Conservation (phyloP, 1,140 invertebrate species). For the Zaprionus kolodkinae region DNA sequence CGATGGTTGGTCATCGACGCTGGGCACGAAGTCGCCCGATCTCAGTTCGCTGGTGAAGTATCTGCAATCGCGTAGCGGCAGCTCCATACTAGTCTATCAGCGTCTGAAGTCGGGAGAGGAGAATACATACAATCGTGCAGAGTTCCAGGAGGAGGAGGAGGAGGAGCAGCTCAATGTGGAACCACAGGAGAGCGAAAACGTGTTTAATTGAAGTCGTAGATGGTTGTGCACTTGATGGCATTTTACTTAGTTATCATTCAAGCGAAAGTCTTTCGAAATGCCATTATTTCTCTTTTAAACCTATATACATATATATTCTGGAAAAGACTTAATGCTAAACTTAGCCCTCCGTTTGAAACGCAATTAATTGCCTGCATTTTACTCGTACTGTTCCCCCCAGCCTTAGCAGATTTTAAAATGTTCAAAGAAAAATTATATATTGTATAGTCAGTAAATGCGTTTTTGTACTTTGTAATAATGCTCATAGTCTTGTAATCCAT, state of each 20-base stretch:
- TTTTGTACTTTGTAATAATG: conserved; percentile 57
- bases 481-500: conserved; percentile 42
- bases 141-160: conserved; percentile 22
- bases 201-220: conserved; percentile 56
- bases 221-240: conserved; percentile 22
- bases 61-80: conserved; percentile 65
- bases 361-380: conserved; percentile 50
- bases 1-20: conserved; percentile 59
- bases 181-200: conserved; percentile 33
- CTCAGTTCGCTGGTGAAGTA: conserved; percentile 66
- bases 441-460: conserved; percentile 31
- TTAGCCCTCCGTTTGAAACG: conserved; percentile 65
- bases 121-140: conserved; percentile 72
- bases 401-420: conserved; percentile 65
- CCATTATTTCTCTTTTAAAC: conserved; percentile 23
- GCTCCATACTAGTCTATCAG: conserved; percentile 72
- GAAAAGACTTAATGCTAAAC: conserved; percentile 44
- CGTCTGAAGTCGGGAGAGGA: conserved; percentile 71
- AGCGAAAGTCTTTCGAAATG: conserved; percentile 16
- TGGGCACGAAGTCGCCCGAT: conserved; percentile 65
- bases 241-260: conserved; percentile 17
- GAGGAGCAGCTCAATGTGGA: conserved; percentile 8
- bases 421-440: conserved; percentile 4
- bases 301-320: not conserved
- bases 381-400: conserved; percentile 36